Conservation (phyloP, 35 echinoderm and acorn worm species). For the Hemicentrotus pulcherrimus region DNA sequence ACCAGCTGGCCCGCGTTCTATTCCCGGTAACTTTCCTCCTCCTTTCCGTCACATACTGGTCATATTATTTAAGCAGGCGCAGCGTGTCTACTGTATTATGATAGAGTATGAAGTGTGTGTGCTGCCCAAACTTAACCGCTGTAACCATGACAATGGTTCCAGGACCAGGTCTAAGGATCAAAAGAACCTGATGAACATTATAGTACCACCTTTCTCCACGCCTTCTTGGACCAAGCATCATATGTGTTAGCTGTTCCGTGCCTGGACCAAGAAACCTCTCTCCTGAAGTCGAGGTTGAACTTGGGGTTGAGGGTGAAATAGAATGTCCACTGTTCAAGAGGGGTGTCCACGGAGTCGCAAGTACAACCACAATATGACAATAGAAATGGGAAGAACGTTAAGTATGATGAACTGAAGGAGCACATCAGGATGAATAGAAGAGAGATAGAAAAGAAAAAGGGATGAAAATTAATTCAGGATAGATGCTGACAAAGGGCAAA, state of each 20-base stretch:
- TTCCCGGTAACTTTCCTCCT: constrained; percentile 65
- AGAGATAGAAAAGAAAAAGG: too few relatives aligned
- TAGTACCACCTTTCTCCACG: neutral
- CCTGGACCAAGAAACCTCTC: neutral
- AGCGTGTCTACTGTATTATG: neutral
- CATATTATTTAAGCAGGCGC: constrained; percentile 41
- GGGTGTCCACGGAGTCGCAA: too few relatives aligned
- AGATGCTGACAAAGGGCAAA: too few relatives aligned
- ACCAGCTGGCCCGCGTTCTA: constrained; percentile 65
- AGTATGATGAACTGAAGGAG: too few relatives aligned
- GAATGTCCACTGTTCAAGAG: too few relatives aligned
- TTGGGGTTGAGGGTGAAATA: neutral
- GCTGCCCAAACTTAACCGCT: neutral
- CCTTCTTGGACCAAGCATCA: neutral
- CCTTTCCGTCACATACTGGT: constrained; percentile 66
- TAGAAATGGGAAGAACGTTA: too few relatives aligned
- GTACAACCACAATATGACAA: too few relatives aligned
- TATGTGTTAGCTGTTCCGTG: neutral
- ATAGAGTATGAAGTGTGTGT: neutral
- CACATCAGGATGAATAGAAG: too few relatives aligned
- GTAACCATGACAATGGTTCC: neutral
- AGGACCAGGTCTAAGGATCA: neutral
- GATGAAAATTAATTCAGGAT: too few relatives aligned
- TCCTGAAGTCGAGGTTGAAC: neutral
- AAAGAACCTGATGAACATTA: neutral